A percentile compares a stretch with the other conserved stretches of the same genome.
phyloP scores from a whole-genome alignment of 2,888 invertebrate species.

The Caenorhabditis zanzibari region DNA sequence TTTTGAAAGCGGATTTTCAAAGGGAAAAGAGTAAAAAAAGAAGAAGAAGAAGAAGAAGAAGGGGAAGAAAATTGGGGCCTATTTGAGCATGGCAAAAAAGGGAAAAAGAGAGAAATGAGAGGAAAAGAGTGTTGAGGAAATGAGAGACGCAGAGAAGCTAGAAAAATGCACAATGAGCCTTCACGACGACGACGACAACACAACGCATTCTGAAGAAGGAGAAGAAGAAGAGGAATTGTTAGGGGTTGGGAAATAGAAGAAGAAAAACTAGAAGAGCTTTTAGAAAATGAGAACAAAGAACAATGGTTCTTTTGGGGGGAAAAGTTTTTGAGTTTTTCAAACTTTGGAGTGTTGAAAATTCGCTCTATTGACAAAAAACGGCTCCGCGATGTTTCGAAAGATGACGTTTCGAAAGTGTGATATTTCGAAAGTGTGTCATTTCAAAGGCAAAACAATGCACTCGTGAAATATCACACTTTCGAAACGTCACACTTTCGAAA shows the following conservation, averaged over 20 bases:
- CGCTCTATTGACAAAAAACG: no score
- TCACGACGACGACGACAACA: neutral
- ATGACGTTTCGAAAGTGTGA: no score
- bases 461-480: no score
- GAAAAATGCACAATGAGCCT: no score
- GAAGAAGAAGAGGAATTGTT: conserved; percentile 20
- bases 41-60: conserved; percentile 27
- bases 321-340: neutral
- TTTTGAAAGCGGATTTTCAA: no score
- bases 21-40: no score
- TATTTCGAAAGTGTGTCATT: no score
- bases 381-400: no score
- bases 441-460: no score
- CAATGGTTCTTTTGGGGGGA: neutral
- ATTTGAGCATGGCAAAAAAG: conserved; percentile 29
- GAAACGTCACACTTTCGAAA: no score
- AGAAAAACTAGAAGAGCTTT: neutral
- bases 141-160: no score
- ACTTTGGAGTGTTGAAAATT: no score
- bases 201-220: conserved; percentile 33
- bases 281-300: conserved; percentile 17
- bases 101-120: conserved; percentile 23
- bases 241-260: neutral
- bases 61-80: conserved; percentile 62
- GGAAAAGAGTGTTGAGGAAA: neutral